Conservation (phyloP, 1,140 invertebrate species). For the Penaeus vannamei region DNA sequence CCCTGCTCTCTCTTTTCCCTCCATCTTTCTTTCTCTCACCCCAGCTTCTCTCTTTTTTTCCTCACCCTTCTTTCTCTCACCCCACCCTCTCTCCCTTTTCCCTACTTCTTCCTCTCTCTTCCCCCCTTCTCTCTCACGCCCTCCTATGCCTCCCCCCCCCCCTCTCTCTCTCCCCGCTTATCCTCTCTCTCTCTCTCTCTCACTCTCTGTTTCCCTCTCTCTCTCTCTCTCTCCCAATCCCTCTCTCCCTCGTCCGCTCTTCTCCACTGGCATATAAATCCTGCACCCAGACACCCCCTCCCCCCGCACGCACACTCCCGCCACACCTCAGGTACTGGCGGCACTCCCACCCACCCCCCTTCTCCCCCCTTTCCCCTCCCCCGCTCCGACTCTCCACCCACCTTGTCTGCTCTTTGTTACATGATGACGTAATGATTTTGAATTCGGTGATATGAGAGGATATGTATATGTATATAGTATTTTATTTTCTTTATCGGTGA, state of each 20-base stretch:
- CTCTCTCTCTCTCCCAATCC: not conserved
- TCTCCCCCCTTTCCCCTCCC: no score
- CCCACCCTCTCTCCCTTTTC: not conserved
- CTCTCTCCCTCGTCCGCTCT: not conserved
- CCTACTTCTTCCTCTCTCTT: not conserved
- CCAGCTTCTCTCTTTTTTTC: not conserved
- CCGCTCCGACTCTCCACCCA: no score
- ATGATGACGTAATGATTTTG: no score
- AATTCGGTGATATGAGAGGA: no score
- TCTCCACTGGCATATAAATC: not conserved
- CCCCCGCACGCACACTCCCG: conserved; percentile 2
- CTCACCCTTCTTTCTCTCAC: not conserved
- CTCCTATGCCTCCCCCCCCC: not conserved
- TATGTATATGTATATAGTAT: no score
- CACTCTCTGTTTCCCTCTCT: not conserved
- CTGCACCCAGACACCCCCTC: no score
- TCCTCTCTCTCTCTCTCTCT: not conserved
- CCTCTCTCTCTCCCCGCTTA: not conserved
- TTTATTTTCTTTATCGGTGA: no score
- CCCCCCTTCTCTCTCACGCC: not conserved
- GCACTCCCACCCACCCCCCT: no score
- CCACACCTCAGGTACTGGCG: not conserved
- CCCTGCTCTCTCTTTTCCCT: not conserved
- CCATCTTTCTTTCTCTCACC: not conserved
- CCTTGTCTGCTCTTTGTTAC: no score